A percentile compares a stretch with the other conserved stretches of the same genome.
Conservation (phyloP, 1,140 invertebrate species). For the Cydia strobilella region DNA sequence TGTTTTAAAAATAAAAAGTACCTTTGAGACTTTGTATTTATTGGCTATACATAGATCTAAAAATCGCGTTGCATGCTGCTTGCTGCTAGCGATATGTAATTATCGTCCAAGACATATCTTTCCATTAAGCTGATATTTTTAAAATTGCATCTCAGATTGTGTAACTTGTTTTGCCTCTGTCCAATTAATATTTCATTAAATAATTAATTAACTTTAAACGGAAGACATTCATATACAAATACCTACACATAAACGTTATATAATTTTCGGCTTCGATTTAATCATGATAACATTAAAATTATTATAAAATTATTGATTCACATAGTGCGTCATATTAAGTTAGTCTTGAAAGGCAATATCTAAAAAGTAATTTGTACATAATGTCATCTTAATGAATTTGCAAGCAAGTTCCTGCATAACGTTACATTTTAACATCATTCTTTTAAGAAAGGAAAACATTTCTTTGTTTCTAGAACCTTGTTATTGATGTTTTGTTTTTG, state of each 20-base stretch:
- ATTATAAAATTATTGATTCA: neutral
- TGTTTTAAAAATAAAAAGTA: too few species aligned
- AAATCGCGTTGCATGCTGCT: neutral
- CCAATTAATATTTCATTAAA: constrained; percentile 1
- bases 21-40: neutral
- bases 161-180: neutral
- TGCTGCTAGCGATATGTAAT: neutral
- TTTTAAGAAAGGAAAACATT: too few species aligned
- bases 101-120: neutral
- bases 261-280: neutral
- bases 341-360: neutral
- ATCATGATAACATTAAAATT: neutral
- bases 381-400: neutral
- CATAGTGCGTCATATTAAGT: neutral
- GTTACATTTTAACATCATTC: too few species aligned
- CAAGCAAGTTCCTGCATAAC: neutral
- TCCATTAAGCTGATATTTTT: neutral
- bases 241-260: neutral
- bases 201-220: neutral
- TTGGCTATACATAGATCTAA: neutral
- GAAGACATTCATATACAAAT: neutral
- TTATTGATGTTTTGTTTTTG: too few species aligned
- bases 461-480: too few species aligned
- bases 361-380: neutral
- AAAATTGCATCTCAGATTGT: neutral